Conservation (phyloP, 2,113 vertebrate genomes). For the Podarcis raffonei region DNA sequence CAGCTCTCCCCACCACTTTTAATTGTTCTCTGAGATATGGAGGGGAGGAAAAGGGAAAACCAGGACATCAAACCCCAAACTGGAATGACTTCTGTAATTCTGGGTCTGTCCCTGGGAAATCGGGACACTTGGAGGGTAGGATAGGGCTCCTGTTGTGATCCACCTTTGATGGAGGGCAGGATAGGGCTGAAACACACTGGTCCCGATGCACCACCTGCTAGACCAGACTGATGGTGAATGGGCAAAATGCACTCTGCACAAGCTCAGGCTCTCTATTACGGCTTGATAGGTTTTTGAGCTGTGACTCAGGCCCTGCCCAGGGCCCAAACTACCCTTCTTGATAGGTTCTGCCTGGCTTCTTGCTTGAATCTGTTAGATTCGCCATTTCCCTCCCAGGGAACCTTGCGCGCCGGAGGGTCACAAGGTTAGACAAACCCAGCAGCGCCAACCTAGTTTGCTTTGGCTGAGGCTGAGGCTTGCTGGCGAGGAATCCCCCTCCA, state of each 20-base stretch:
- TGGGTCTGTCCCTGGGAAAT: too few species aligned
- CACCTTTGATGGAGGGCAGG: too few species aligned
- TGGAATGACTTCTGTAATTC: too few species aligned
- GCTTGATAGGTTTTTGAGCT: not conserved
- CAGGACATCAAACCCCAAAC: too few species aligned
- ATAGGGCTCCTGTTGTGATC: too few species aligned
- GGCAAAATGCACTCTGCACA: not conserved
- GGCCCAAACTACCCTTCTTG: not conserved
- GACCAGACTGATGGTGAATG: too few species aligned
- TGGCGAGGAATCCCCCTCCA: not conserved
- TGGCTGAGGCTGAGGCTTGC: not conserved
- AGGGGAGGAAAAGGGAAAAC: too few species aligned
- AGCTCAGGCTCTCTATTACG: not conserved
- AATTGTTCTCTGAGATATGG: too few species aligned
- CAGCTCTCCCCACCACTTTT: too few species aligned
- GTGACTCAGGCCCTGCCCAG: not conserved
- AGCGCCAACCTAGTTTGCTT: slow-evolving; percentile 24
- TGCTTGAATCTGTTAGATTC: not conserved
- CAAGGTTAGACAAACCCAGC: slow-evolving; percentile 31
- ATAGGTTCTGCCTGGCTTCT: not conserved
- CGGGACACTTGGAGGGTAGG: too few species aligned
- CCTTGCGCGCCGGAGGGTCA: not conserved
- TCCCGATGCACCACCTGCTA: not conserved
- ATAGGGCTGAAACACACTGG: too few species aligned
- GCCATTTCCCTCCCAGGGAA: not conserved